Evolutionary conservation across 2,113 vertebrate species (phyloP).

Genomic region (Felis chaus): DNA sequence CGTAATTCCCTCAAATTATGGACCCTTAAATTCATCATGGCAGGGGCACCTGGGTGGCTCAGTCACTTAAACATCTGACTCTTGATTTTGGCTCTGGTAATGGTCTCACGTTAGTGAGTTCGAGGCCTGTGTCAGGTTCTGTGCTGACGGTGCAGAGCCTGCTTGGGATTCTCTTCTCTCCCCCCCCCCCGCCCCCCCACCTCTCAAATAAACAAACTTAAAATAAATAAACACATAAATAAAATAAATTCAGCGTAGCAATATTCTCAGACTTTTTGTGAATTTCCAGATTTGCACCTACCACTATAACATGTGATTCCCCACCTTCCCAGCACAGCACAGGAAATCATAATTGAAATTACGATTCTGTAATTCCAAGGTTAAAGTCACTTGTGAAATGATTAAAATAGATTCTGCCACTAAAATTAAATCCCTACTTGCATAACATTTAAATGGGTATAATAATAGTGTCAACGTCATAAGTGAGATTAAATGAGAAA

Average conservation of each 20-base stretch:
- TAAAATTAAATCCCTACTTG: neutral
- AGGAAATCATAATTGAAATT: neutral
- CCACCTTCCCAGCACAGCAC: neutral
- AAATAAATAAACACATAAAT: no score
- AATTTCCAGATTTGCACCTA: neutral
- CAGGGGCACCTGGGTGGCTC: no score
- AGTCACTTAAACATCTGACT: no score
- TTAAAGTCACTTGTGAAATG: slow-evolving; percentile 12
- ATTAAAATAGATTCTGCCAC: slow-evolving; percentile 21
- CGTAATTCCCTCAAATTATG: neutral
- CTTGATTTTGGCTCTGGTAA: no score
- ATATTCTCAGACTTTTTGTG: neutral
- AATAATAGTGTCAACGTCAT: neutral
- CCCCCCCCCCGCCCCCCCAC: fast-evolving
- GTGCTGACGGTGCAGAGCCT: no score
- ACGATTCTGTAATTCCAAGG: neutral
- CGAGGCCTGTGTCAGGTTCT: no score
- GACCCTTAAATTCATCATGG: neutral
- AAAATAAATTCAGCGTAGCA: neutral
- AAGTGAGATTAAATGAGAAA: neutral
- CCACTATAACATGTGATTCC: neutral
- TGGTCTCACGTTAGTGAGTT: no score
- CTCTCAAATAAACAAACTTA: no score
- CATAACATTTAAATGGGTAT: slow-evolving; percentile 8
- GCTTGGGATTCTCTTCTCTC: no score